Conservation (phyloP, 2,888 invertebrate species). For the Trichopoda pennipes region DNA sequence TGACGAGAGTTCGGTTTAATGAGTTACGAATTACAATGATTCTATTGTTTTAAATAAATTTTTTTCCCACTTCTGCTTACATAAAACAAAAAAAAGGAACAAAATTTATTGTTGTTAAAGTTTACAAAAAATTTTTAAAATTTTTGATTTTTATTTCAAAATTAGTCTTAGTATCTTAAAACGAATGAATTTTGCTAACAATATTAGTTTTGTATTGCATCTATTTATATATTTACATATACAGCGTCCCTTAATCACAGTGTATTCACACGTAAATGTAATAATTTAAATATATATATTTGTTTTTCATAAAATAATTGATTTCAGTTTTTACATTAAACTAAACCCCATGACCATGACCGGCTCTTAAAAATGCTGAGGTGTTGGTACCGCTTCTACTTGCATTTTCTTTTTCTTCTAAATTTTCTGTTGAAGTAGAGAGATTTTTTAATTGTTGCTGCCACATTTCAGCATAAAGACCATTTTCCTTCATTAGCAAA, state of each 20-base stretch:
- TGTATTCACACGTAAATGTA: slow-evolving; percentile 4
- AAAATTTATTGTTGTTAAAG: no score
- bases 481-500: slow-evolving; percentile 86
- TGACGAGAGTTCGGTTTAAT: no score
- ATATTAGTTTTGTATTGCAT: no score
- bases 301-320: neutral
- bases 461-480: slow-evolving; percentile 96
- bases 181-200: neutral
- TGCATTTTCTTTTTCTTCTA: slow-evolving; percentile 33
- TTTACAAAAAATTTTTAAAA: neutral
- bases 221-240: neutral
- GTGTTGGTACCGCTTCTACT: slow-evolving; percentile 21
- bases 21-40: no score
- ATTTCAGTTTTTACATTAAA: slow-evolving; percentile 26
- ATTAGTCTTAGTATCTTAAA: slow-evolving; percentile 29
- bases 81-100: no score
- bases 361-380: slow-evolving; percentile 68
- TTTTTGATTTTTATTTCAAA: slow-evolving; percentile 39
- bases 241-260: slow-evolving; percentile 37
- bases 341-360: slow-evolving; percentile 73
- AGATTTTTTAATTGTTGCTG: slow-evolving; percentile 86
- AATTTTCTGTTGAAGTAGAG: slow-evolving; percentile 21
- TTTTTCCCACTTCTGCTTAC: no score
- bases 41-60: no score
- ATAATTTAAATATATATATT: neutral